phyloP scores from a whole-genome alignment of 1,140 invertebrate species.

The Ylistrum balloti region DNA sequence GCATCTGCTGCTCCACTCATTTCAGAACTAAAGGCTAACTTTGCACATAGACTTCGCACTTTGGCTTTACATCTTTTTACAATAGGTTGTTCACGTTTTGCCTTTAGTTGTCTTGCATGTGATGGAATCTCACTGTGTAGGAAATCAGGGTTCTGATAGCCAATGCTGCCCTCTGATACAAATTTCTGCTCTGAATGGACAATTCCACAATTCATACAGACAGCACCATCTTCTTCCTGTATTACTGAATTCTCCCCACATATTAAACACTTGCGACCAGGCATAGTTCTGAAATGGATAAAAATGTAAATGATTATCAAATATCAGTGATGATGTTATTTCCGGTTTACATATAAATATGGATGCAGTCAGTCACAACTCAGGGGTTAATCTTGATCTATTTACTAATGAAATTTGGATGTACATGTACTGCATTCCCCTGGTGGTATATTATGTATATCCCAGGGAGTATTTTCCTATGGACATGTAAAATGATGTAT shows the following conservation, averaged over 20 bases:
- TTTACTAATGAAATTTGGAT: too few species aligned
- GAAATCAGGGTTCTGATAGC: not conserved
- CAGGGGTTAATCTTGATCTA: too few species aligned
- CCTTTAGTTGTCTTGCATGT: not conserved
- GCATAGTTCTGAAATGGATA: not conserved
- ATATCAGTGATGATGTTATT: too few species aligned
- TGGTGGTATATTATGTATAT: too few species aligned
- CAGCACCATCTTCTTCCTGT: not conserved
- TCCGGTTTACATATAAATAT: too few species aligned
- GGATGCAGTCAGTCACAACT: too few species aligned
- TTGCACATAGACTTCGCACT: not conserved
- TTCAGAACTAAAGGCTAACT: not conserved
- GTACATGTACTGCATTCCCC: too few species aligned
- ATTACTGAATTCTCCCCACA: not conserved
- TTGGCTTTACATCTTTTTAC: not conserved
- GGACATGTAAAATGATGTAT: too few species aligned
- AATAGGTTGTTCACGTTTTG: not conserved
- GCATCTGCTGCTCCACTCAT: not conserved
- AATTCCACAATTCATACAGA: conserved; percentile 19
- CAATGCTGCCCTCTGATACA: not conserved
- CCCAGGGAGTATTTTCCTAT: too few species aligned
- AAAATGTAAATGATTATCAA: too few species aligned
- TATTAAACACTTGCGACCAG: not conserved
- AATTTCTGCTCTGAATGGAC: not conserved
- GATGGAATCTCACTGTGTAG: not conserved